These are phyloP conservation scores for Diadegma fenestrale DNA, from an alignment of 2,888 invertebrate genomes.

Conservation along the genomic window DNA sequence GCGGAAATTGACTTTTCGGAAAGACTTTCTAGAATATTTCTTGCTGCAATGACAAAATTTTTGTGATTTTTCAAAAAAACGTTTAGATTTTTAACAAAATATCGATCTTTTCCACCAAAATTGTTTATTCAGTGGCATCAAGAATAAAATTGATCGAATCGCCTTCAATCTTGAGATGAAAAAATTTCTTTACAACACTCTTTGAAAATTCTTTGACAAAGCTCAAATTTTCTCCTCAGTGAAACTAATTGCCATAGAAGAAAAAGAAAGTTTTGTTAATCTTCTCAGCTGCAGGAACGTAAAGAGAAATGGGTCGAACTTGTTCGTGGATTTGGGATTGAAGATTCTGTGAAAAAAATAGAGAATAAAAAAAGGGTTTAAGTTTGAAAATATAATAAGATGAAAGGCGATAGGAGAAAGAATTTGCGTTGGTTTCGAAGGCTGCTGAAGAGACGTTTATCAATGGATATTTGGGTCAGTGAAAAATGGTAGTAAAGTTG, in stretches of 20 bases:
- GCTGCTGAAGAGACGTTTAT: neutral
- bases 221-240: neutral
- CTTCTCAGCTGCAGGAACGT: too few relatives aligned
- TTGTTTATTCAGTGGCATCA: too few relatives aligned
- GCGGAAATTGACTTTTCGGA: too few relatives aligned
- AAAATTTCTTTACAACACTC: too few relatives aligned
- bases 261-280: neutral
- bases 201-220: too few relatives aligned
- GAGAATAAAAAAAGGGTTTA: neutral
- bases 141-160: too few relatives aligned
- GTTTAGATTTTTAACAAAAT: too few relatives aligned
- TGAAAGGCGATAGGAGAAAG: neutral
- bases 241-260: neutral
- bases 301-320: neutral
- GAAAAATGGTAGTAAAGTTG: neutral
- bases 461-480: slow-evolving; percentile 8
- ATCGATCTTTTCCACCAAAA: too few relatives aligned
- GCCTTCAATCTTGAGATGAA: too few relatives aligned
- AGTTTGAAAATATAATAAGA: neutral
- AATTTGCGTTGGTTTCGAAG: neutral
- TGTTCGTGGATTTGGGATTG: neutral
- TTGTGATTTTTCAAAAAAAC: too few relatives aligned
- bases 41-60: too few relatives aligned
- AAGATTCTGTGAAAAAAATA: neutral
- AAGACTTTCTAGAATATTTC: too few relatives aligned